A percentile compares a stretch with the other conserved stretches of the same genome.
Conservation (phyloP, 2,888 invertebrate genomes). For the Lymantria dispar region DNA sequence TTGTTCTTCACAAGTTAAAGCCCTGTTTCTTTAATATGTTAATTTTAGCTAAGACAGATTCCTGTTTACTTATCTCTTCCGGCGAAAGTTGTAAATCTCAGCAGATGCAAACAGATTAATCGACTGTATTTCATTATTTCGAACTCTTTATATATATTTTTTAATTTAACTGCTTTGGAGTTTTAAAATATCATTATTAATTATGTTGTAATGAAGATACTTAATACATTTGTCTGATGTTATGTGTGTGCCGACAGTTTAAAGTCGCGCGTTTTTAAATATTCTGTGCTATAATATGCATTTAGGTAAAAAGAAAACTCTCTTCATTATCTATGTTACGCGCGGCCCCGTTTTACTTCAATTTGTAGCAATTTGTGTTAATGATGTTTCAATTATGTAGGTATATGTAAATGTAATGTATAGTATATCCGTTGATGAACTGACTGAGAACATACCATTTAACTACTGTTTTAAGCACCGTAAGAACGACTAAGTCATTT, state of each 20-base stretch:
- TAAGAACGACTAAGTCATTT: too few species aligned
- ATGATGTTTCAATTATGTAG: slow-evolving; percentile 39
- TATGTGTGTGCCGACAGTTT: too few species aligned
- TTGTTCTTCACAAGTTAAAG: slow-evolving; percentile 33
- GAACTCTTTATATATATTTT: too few species aligned
- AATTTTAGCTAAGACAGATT: slow-evolving; percentile 51
- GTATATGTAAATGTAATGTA: slow-evolving; percentile 14
- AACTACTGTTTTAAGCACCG: too few species aligned
- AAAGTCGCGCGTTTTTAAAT: too few species aligned
- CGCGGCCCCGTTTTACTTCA: slow-evolving; percentile 45
- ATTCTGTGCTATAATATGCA: not conserved
- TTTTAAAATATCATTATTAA: too few species aligned
- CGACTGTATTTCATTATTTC: too few species aligned
- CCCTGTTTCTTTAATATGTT: slow-evolving; percentile 40
- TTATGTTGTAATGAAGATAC: too few species aligned
- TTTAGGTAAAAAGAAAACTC: slow-evolving; percentile 34
- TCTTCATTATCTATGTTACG: slow-evolving; percentile 27
- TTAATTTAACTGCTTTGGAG: too few species aligned
- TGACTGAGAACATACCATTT: too few species aligned
- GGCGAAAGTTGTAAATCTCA: slow-evolving; percentile 57
- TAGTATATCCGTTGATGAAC: not conserved
- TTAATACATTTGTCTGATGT: too few species aligned
- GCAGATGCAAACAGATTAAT: slow-evolving; percentile 41
- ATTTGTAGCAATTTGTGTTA: slow-evolving; percentile 50
- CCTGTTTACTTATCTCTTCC: slow-evolving; percentile 63